These are phyloP conservation scores for Bombyx mandarina DNA, from an alignment of 1,140 invertebrate species.

Conservation along the genomic window DNA sequence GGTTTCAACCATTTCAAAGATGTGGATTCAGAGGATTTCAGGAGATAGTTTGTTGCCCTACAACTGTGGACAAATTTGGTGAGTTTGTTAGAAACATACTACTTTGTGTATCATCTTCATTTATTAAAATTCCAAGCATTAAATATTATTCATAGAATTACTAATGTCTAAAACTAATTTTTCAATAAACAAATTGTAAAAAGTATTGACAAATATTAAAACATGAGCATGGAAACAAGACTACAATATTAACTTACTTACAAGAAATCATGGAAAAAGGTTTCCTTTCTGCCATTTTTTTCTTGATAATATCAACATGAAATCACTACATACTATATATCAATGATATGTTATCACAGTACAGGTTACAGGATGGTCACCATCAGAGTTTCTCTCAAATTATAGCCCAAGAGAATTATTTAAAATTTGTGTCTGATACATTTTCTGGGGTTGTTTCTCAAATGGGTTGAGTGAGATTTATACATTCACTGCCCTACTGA, in stretches of 20 bases:
- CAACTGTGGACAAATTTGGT: constrained; percentile 10
- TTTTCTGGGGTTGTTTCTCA: no score
- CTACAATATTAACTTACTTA: neutral
- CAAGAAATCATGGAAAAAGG: neutral
- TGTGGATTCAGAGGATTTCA: constrained; percentile 12
- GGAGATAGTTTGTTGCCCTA: constrained; percentile 14
- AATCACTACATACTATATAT: no score
- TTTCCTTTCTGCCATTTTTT: neutral
- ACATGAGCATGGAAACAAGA: neutral
- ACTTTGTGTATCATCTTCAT: neutral
- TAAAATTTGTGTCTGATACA: no score
- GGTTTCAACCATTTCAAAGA: constrained; percentile 10
- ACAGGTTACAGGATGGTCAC: no score
- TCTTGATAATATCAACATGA: no score
- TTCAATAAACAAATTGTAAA: neutral
- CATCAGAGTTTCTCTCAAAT: no score
- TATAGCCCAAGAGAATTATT: no score
- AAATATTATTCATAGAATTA: no score
- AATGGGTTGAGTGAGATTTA: no score
- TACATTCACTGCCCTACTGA: no score
- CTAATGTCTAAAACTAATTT: neutral
- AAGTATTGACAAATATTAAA: neutral
- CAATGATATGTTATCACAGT: no score
- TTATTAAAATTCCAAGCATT: no score
- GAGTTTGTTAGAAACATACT: neutral